Percentiles rank a stretch among this genome's conserved stretches.
Evolutionary conservation across 2,797 vertebrate genomes (phyloP).

Genomic region (Enteromius paludinosus): DNA sequence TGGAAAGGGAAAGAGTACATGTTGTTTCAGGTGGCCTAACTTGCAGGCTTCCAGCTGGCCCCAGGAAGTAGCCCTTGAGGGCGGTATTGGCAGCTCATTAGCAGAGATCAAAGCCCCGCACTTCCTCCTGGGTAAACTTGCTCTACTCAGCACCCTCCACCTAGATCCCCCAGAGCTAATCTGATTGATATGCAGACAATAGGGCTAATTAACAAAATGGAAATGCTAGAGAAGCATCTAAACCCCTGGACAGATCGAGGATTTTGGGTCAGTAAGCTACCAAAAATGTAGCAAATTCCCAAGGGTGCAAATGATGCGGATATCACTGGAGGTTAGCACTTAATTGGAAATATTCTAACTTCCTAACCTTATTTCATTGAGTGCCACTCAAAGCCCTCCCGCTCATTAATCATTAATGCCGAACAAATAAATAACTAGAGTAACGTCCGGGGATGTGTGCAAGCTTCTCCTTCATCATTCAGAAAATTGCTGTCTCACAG

Average conservation of each 20-base stretch:
- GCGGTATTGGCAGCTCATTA: constrained; percentile 81
- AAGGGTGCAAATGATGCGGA: background rate
- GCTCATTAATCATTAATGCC: constrained; percentile 57
- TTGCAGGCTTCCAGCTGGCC: constrained; percentile 65
- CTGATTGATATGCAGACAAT: constrained; percentile 60
- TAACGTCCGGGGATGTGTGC: constrained; percentile 46
- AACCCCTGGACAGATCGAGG: background rate
- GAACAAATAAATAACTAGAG: constrained; percentile 47
- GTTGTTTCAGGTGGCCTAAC: constrained; percentile 68
- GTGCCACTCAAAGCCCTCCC: constrained; percentile 38
- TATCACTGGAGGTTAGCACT: background rate
- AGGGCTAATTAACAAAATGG: constrained; percentile 56
- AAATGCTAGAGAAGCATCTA: constrained; percentile 15
- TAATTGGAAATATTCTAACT: constrained; percentile 14
- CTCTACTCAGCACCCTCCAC: constrained; percentile 51
- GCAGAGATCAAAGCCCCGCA: constrained; percentile 79
- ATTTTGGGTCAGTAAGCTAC: background rate
- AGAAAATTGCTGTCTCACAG: constrained; percentile 55
- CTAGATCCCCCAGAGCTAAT: constrained; percentile 51
- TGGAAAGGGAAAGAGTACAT: constrained; percentile 53
- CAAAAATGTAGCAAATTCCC: background rate
- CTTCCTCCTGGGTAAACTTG: constrained; percentile 69
- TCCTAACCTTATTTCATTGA: constrained; percentile 43
- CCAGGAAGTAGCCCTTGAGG: constrained; percentile 72
- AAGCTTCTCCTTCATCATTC: constrained; percentile 43